These are phyloP conservation scores for Pantala flavescens DNA, from an alignment of 1,140 invertebrate species.

Conservation along the genomic window DNA sequence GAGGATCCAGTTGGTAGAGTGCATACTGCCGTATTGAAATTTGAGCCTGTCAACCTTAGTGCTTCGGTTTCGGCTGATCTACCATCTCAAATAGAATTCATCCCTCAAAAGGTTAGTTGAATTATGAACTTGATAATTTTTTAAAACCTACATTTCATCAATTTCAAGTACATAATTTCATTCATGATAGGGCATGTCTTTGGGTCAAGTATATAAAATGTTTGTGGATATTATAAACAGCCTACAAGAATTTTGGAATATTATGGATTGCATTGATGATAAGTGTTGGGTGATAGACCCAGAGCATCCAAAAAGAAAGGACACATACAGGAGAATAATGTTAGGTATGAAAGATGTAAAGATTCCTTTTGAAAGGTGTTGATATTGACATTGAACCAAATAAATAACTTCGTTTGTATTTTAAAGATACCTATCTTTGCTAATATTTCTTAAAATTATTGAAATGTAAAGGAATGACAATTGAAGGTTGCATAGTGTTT, in stretches of 20 bases:
- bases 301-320: slow-evolving; percentile 30
- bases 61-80: background rate
- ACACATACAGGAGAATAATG: slow-evolving; percentile 34
- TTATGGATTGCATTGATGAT: slow-evolving; percentile 35
- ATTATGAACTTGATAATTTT: background rate
- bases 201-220: background rate
- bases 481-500: too few relatives aligned
- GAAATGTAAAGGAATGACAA: too few relatives aligned
- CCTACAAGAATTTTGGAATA: slow-evolving; percentile 36
- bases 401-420: too few relatives aligned
- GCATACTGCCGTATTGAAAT: background rate
- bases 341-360: too few relatives aligned
- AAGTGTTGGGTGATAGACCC: slow-evolving; percentile 38
- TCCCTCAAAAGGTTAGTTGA: background rate
- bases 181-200: background rate
- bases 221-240: background rate
- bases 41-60: background rate
- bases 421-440: too few relatives aligned
- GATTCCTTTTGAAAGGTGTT: too few relatives aligned
- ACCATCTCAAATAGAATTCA: background rate
- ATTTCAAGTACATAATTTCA: background rate
- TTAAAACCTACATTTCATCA: background rate
- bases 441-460: too few relatives aligned
- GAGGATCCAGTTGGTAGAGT: background rate
- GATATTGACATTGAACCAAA: too few relatives aligned